Base-by-base conservation (phyloP, 1,140 invertebrate species). In the Heterodera carotae region DNA sequence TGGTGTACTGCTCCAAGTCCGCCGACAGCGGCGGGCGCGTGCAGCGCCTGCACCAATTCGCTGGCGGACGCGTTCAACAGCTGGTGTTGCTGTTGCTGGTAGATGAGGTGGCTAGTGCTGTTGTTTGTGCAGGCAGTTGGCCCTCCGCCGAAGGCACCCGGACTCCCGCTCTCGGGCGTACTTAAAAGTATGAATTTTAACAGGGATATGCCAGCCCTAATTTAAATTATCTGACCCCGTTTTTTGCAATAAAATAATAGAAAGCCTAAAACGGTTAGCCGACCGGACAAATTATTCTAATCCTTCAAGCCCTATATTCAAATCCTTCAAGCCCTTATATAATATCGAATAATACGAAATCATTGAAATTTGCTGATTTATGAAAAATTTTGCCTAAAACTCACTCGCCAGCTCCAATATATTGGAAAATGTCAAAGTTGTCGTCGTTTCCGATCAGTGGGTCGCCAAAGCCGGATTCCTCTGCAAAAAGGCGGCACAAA, bases 381-480 rank as follows among this genome's bases (percentile, higher is more conserved):
- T n/a, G n/a, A n/a, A n/a, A n/a, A n/a, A n/a, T n/a, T n/a, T n/a
- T n/a, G n/a, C n/a, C n/a, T n/a, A 67, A 69, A 39, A 69, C 69
- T 71, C 39, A 74, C 71, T 74, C 71, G 71, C 64, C 59, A 29
- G 33, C 76, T 33, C 81, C 76, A 79, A 84, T 75, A 53, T 84
- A 87, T 48, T 85, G 76, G 25, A 85, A 56, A 67, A 85, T 83
- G 79, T 84, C 79, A 75, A 84, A 84, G 34, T 72, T 78, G 70
- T 81, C 80, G 36, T 66, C 78, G 69, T 81, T 59, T 59, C 75
- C 82, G 31, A 56, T 76, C 48, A 85, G 72, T 8, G 84, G 85
- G 75, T 85, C 84, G 53, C 81, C 66, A 76, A 81, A 81, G 12
- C 85, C 83, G 48, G 82, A 80, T 53, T 85, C 84, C 36, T 85